Percentiles rank a stretch among this genome's conserved stretches.
phyloP scores from a whole-genome alignment of 2,888 invertebrate species.

The Drosophila vallismaia region DNA sequence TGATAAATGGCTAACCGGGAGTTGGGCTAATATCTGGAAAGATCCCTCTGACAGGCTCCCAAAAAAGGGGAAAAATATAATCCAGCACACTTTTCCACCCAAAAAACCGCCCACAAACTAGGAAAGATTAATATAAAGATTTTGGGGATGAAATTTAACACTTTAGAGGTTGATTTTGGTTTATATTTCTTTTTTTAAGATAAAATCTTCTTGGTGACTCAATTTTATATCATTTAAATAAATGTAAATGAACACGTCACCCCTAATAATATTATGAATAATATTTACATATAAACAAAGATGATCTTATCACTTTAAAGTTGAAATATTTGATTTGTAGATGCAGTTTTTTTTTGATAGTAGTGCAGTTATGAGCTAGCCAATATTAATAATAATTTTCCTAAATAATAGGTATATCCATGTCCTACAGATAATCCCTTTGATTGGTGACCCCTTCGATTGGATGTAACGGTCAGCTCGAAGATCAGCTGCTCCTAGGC shows the following conservation, averaged over 20 bases:
- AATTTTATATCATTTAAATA: background rate
- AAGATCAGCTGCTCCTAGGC: conserved; percentile 61
- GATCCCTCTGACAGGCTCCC: conserved; percentile 53
- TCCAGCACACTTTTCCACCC: conserved; percentile 27
- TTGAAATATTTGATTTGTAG: background rate
- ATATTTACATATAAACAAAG: background rate
- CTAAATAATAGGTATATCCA: background rate
- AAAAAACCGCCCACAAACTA: conserved; percentile 6
- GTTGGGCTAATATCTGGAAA: conserved; percentile 67
- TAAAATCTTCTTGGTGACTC: background rate
- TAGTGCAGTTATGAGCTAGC: no score
- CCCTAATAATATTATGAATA: background rate
- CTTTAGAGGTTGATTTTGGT: background rate
- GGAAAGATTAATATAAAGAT: background rate
- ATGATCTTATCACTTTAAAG: background rate
- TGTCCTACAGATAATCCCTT: conserved; percentile 9
- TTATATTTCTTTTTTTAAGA: background rate
- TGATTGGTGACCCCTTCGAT: conserved; percentile 17
- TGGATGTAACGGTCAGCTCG: conserved; percentile 41
- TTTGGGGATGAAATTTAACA: background rate
- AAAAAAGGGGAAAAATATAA: conserved; percentile 9
- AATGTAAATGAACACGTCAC: no score
- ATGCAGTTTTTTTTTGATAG: background rate
- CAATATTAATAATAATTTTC: background rate
- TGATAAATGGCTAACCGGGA: conserved; percentile 65